Evolutionary conservation across 2,113 vertebrate species (phyloP).

Genomic region (Bostrychus sinensis): DNA sequence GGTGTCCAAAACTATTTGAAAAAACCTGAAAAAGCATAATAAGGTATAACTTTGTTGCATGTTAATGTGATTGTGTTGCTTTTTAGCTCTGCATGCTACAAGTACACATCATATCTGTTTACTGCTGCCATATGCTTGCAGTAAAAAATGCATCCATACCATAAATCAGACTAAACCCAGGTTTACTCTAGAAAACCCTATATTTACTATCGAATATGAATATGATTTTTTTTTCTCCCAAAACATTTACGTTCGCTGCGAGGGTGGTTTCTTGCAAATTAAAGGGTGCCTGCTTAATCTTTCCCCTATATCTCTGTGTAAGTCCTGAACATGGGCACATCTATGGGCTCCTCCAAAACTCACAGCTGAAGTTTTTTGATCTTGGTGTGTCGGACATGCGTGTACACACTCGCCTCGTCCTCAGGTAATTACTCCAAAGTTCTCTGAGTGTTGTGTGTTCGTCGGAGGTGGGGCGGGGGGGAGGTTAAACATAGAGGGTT

Average conservation of each 20-base stretch:
- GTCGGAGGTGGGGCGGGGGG: conserved; percentile 24
- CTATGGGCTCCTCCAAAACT: conserved; percentile 28
- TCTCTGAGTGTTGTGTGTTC: conserved; percentile 37
- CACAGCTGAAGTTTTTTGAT: conserved; percentile 27
- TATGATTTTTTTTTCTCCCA: conserved; percentile 25
- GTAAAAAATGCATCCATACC: conserved; percentile 1
- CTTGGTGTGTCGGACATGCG: conserved; percentile 30
- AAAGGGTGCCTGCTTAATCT: conserved; percentile 41
- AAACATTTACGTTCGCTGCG: conserved; percentile 40
- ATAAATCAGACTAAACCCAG: conserved; percentile 16
- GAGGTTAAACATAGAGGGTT: conserved; percentile 68
- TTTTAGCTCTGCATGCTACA: no score
- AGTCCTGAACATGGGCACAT: conserved; percentile 29
- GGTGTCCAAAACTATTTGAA: no score
- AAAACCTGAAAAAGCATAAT: no score
- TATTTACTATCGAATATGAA: conserved; percentile 39
- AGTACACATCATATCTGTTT: no score
- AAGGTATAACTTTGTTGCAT: no score
- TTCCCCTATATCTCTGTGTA: conserved; percentile 24
- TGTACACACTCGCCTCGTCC: conserved; percentile 45
- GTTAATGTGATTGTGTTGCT: no score
- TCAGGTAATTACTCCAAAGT: conserved; percentile 68
- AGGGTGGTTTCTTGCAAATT: conserved; percentile 46
- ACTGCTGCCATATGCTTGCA: background rate
- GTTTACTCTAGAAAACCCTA: conserved; percentile 4